Conservation (phyloP, 1,140 invertebrate genomes). For the Physella acuta region DNA sequence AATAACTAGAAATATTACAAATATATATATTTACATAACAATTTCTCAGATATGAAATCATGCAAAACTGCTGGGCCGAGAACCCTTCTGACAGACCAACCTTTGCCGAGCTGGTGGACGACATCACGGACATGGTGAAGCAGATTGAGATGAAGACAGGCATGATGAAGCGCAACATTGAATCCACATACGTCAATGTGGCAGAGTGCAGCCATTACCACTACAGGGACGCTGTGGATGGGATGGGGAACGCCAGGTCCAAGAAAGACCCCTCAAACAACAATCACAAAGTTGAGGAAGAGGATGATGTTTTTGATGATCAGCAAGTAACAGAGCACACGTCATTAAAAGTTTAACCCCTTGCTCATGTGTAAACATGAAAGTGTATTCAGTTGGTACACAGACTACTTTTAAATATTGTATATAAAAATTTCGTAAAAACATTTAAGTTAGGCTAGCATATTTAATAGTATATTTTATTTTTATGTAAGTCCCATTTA, state of each 20-base stretch:
- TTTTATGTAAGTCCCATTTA: too few relatives aligned
- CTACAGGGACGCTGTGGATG: conserved; percentile 33
- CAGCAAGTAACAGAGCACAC: neutral
- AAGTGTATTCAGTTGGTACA: too few relatives aligned
- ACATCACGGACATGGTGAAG: conserved; percentile 69
- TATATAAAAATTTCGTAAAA: too few relatives aligned
- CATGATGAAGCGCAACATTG: conserved; percentile 33
- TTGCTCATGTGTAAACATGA: too few relatives aligned
- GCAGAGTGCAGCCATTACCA: conserved; percentile 40
- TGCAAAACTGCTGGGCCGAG: conserved; percentile 81
- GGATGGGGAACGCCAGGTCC: neutral
- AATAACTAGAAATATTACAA: too few relatives aligned
- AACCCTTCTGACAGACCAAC: conserved; percentile 75
- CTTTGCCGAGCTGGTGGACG: conserved; percentile 74
- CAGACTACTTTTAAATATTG: too few relatives aligned
- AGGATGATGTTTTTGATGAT: conserved; percentile 18
- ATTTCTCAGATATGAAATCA: conserved; percentile 80
- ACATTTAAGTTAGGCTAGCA: too few relatives aligned
- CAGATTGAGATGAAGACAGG: conserved; percentile 40
- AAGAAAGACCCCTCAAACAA: neutral
- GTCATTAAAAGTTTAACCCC: conserved; percentile 9
- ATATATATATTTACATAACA: too few relatives aligned
- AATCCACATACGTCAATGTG: conserved; percentile 44
- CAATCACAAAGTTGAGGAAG: neutral
- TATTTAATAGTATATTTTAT: too few relatives aligned